These are phyloP conservation scores for Pteropus rufus DNA, from an alignment of 2,797 vertebrate species.

Conservation along the genomic window DNA sequence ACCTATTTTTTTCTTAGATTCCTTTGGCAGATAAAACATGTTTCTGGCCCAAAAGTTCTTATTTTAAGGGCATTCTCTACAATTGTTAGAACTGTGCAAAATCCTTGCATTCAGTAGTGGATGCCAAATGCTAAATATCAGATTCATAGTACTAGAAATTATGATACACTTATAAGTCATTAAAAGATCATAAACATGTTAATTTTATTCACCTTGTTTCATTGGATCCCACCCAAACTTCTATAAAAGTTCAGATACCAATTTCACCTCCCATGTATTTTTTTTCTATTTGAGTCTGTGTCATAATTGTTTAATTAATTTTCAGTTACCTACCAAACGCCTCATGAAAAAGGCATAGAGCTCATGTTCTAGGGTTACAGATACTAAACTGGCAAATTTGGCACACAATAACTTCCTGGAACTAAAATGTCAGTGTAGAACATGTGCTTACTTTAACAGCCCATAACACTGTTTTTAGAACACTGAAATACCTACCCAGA, in stretches of 20 bases:
- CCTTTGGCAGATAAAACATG: conserved; percentile 21
- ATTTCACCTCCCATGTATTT: conserved; percentile 30
- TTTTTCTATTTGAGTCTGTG: conserved; percentile 61
- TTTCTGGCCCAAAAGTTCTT: conserved; percentile 5
- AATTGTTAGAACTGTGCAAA: neutral
- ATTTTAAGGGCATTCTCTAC: conserved; percentile 51
- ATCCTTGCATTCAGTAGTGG: neutral
- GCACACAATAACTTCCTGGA: conserved; percentile 76
- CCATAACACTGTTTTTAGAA: conserved; percentile 77
- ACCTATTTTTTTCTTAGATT: conserved; percentile 55
- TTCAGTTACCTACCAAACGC: conserved; percentile 71
- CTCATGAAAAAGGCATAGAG: conserved; percentile 70
- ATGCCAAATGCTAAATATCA: conserved; percentile 30
- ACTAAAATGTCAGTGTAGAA: conserved; percentile 78
- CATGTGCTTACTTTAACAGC: conserved; percentile 79
- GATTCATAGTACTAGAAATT: conserved; percentile 30
- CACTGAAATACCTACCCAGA: conserved; percentile 73
- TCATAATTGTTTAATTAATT: conserved; percentile 69
- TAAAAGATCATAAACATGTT: conserved; percentile 46
- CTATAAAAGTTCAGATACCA: conserved; percentile 46
- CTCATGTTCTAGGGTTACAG: conserved; percentile 72
- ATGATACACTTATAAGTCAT: neutral
- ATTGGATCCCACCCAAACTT: conserved; percentile 16
- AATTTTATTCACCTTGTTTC: conserved; percentile 41
- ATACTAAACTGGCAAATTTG: conserved; percentile 77